Conservation (phyloP, 2,888 invertebrate genomes). For the Drosophila ustulata region DNA sequence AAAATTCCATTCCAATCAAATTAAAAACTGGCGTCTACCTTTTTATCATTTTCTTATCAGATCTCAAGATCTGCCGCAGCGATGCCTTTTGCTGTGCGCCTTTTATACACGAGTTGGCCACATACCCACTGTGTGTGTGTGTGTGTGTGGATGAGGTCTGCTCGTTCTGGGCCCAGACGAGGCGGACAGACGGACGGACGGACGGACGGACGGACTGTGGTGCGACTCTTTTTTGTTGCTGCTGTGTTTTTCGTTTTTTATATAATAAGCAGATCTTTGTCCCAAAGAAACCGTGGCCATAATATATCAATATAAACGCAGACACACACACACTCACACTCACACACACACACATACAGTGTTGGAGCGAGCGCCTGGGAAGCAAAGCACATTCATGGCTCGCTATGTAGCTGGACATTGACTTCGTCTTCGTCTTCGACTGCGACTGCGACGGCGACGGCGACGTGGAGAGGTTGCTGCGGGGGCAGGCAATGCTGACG, state of each 20-base stretch:
- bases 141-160: slow-evolving; percentile 62
- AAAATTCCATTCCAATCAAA: slow-evolving; percentile 85
- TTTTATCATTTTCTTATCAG: slow-evolving; percentile 85
- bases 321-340: slow-evolving; percentile 45
- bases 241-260: slow-evolving; percentile 68
- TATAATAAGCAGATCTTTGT: slow-evolving; percentile 85
- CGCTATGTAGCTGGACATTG: slow-evolving; percentile 71
- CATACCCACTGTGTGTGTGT: slow-evolving; percentile 3
- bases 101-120: slow-evolving; percentile 34
- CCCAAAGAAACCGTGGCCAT: slow-evolving; percentile 85
- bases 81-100: slow-evolving; percentile 77
- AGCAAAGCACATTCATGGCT: slow-evolving; percentile 81
- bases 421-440: slow-evolving; percentile 48
- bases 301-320: slow-evolving; percentile 84
- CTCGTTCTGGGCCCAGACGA: slow-evolving; percentile 45
- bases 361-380: slow-evolving; percentile 65
- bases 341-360: slow-evolving; percentile 30
- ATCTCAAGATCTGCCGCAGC: slow-evolving; percentile 84
- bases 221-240: slow-evolving; percentile 63
- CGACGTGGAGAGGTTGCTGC: slow-evolving; percentile 6
- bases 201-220: slow-evolving; percentile 50
- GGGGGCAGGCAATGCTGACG: slow-evolving; percentile 35
- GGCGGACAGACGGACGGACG: slow-evolving; percentile 9
- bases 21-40: slow-evolving; percentile 85
- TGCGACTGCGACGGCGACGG: slow-evolving; percentile 13